phyloP scores from a whole-genome alignment of 2,113 vertebrate genomes.

The Hipposideros armiger region DNA sequence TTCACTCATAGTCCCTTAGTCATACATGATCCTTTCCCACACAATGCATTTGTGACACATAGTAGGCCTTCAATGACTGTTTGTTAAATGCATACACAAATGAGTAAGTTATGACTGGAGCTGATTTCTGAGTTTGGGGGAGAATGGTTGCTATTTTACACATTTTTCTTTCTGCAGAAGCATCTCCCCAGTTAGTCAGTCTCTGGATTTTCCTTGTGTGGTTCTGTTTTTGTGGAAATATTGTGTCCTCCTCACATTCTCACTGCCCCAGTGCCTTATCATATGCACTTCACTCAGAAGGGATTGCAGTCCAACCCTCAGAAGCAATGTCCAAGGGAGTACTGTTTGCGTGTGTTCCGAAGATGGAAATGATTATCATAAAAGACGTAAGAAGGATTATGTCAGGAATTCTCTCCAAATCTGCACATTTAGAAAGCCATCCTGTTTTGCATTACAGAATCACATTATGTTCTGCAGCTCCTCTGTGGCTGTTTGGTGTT shows the following conservation, averaged over 20 bases:
- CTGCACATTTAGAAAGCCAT: conserved; percentile 82
- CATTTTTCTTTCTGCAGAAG: neutral
- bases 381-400: conserved; percentile 88
- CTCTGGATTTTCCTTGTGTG: neutral
- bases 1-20: neutral
- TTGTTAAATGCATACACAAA: neutral
- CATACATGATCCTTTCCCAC: neutral
- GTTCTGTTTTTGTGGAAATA: neutral
- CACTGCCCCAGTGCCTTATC: neutral
- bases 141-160: neutral
- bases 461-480: conserved; percentile 86
- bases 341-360: conserved; percentile 87
- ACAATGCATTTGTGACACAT: neutral
- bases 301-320: conserved; percentile 79
- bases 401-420: conserved; percentile 87
- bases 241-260: neutral
- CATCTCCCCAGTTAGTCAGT: neutral
- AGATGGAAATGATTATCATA: conserved; percentile 90
- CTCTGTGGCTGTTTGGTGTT: conserved; percentile 79
- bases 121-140: neutral
- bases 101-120: neutral
- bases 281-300: conserved; percentile 3
- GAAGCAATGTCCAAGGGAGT: conserved; percentile 82
- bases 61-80: neutral
- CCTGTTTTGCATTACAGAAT: conserved; percentile 89